Conservation (phyloP, 2,797 vertebrate species). For the Pelochelys cantorii region DNA sequence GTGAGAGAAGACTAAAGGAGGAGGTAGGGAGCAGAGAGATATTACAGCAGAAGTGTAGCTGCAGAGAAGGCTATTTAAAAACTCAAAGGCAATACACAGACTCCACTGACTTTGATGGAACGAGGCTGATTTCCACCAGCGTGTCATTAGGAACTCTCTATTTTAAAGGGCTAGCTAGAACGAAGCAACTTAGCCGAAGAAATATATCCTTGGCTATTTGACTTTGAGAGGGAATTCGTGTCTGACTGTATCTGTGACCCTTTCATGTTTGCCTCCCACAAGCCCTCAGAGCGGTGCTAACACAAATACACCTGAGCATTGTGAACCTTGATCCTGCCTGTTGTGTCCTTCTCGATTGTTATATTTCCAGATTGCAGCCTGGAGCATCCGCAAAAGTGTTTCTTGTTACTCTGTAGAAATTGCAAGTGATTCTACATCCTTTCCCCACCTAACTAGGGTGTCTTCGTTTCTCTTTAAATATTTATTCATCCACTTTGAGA, state of each 20-base stretch:
- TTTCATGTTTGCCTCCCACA: conserved; percentile 11
- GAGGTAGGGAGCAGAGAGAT: background rate
- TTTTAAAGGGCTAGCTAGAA: background rate
- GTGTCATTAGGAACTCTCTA: background rate
- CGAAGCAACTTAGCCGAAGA: background rate
- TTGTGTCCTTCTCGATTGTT: background rate
- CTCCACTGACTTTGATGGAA: background rate
- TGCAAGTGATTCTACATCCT: conserved; percentile 35
- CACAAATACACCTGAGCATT: background rate
- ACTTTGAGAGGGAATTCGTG: background rate
- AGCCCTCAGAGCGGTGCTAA: background rate
- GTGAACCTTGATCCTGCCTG: background rate
- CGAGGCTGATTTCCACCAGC: background rate
- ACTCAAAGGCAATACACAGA: background rate
- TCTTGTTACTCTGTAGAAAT: conserved; percentile 13
- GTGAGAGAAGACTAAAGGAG: background rate
- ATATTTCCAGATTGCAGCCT: background rate
- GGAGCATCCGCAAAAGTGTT: conserved; percentile 51
- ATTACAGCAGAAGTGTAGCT: background rate
- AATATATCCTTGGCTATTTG: background rate
- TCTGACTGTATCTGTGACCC: background rate
- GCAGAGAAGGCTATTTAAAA: background rate
- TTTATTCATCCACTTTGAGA: conserved; percentile 61
- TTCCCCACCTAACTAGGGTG: conserved; percentile 24
- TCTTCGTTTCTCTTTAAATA: conserved; percentile 60